A percentile compares a stretch with the other conserved stretches of the same genome.
Conservation (phyloP, 2,113 vertebrate species). For the Charina bottae region DNA sequence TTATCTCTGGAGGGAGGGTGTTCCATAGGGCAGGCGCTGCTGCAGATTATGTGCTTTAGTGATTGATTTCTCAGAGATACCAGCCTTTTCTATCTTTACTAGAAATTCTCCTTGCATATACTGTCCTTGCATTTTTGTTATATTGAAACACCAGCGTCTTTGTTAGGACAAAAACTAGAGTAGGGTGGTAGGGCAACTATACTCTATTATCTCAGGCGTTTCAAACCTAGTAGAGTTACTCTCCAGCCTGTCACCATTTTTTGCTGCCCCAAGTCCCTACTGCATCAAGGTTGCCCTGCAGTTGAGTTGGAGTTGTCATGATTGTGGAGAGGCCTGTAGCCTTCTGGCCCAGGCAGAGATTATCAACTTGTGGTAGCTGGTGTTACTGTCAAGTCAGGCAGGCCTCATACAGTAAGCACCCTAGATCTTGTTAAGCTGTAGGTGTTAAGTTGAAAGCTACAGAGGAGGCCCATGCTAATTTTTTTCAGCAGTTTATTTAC, state of each 20-base stretch:
- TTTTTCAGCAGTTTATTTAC: slow-evolving; percentile 41
- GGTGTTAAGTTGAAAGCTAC: slow-evolving; percentile 50
- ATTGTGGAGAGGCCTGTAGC: slow-evolving; percentile 34
- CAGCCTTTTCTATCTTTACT: neutral
- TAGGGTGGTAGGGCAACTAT: neutral
- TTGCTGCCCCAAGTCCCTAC: slow-evolving; percentile 32
- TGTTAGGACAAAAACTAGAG: neutral
- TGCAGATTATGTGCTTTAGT: neutral
- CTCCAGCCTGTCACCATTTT: slow-evolving; percentile 37
- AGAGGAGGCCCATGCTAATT: slow-evolving; percentile 16
- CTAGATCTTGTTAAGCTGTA: slow-evolving; percentile 54
- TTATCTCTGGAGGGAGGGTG: too few species aligned
- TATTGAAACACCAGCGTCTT: neutral
- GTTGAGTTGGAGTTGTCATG: slow-evolving; percentile 43
- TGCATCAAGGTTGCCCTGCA: slow-evolving; percentile 68
- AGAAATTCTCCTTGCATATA: neutral
- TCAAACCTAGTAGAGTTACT: slow-evolving; percentile 41
- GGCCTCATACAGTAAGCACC: slow-evolving; percentile 23
- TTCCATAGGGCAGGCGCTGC: too few species aligned
- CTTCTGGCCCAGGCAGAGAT: slow-evolving; percentile 49
- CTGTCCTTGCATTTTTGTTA: neutral
- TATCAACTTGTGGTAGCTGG: slow-evolving; percentile 63
- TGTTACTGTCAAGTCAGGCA: slow-evolving; percentile 51
- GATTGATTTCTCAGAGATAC: neutral
- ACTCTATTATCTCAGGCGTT: slow-evolving; percentile 23